Evolutionary conservation across 2,797 vertebrate species (phyloP).

Genomic region (Malacoctenus gilli): DNA sequence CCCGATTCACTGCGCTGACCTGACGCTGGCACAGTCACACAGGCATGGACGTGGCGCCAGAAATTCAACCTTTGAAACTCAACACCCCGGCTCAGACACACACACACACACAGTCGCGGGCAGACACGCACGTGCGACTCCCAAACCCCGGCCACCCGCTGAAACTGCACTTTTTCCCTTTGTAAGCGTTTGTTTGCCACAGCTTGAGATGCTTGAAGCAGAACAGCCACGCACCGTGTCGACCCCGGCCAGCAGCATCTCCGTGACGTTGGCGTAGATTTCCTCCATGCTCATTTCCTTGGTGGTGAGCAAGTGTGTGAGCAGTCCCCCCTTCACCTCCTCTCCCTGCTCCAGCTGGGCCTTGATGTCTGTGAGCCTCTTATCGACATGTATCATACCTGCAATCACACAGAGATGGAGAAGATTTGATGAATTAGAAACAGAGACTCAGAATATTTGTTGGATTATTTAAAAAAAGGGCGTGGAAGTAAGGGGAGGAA

Average conservation of each 20-base stretch:
- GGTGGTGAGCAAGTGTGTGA: constrained; percentile 87
- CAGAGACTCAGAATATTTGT: too few species aligned
- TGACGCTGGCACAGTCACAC: constrained; percentile 68
- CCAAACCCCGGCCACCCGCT: constrained; percentile 33
- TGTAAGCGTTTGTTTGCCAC: constrained; percentile 23
- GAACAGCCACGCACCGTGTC: constrained; percentile 83
- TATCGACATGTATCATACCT: constrained; percentile 90
- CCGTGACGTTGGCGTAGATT: constrained; percentile 92
- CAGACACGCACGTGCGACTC: constrained; percentile 17
- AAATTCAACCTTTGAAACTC: constrained; percentile 65
- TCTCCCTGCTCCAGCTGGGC: constrained; percentile 80
- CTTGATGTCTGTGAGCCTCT: constrained; percentile 84
- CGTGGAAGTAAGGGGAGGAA: background rate
- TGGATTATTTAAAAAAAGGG: too few species aligned
- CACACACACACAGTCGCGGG: constrained; percentile 17
- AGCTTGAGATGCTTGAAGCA: constrained; percentile 18
- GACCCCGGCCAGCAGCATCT: constrained; percentile 94
- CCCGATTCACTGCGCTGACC: constrained; percentile 63
- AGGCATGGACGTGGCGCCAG: constrained; percentile 59
- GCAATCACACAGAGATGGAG: constrained; percentile 49
- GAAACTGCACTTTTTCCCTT: constrained; percentile 10
- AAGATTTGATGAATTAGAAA: too few species aligned
- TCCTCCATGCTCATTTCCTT: constrained; percentile 90
- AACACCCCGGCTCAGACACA: constrained; percentile 47
- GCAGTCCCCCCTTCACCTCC: constrained; percentile 86